Evolutionary conservation across 2,888 invertebrate species (phyloP).

Genomic region (Steinernema hermaphroditum): DNA sequence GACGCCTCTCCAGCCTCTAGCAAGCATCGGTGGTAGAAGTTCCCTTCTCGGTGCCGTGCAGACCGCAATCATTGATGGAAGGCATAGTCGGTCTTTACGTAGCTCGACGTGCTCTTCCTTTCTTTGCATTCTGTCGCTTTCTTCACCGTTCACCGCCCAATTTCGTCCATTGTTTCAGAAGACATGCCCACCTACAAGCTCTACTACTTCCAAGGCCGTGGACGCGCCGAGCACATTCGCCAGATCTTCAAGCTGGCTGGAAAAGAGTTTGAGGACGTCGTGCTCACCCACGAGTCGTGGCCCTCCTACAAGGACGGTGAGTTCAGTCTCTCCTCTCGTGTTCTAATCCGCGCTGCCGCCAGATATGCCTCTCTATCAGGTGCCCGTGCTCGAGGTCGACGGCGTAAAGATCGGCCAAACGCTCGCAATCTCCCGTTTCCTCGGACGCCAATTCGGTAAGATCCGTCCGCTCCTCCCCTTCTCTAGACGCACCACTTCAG

Average conservation of each 20-base stretch:
- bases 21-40: no score
- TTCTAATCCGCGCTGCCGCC: no score
- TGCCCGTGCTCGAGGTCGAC: slow-evolving; percentile 63
- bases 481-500: no score
- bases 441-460: slow-evolving; percentile 57
- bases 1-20: no score
- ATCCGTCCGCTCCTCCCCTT: not conserved
- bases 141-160: no score
- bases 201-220: slow-evolving; percentile 53
- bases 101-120: no score
- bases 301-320: slow-evolving; percentile 49
- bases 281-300: slow-evolving; percentile 51
- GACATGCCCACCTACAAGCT: slow-evolving; percentile 47
- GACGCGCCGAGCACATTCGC: slow-evolving; percentile 57
- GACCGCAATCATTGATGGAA: no score
- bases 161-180: no score
- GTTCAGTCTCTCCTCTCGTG: no score
- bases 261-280: slow-evolving; percentile 49
- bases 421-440: slow-evolving; percentile 55
- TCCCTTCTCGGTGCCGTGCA: no score
- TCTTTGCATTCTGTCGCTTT: no score
- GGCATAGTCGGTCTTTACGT: no score
- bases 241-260: slow-evolving; percentile 52
- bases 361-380: slow-evolving; percentile 62
- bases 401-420: slow-evolving; percentile 57